Evolutionary conservation across 2,113 vertebrate species (phyloP).

Genomic region (Melanocharis versteri): DNA sequence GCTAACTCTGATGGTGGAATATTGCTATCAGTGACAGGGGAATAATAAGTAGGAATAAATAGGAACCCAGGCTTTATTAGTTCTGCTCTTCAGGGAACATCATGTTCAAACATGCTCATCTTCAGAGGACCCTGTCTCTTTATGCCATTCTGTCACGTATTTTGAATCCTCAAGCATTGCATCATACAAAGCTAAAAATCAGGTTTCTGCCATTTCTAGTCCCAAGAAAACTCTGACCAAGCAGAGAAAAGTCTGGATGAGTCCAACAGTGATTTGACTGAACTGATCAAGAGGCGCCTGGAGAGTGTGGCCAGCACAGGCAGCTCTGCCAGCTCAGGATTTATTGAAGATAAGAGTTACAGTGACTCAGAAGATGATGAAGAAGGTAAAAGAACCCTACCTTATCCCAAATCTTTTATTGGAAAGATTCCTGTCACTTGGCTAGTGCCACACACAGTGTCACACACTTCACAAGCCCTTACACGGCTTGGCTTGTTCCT

Average conservation of each 20-base stretch:
- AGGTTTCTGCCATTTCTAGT: conserved; percentile 56
- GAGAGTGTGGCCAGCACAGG: conserved; percentile 93
- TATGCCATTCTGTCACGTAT: neutral
- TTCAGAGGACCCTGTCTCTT: neutral
- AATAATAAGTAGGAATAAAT: neutral
- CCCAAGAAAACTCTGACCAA: conserved; percentile 76
- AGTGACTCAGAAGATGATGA: conserved; percentile 93
- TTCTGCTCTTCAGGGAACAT: neutral
- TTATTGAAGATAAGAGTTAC: conserved; percentile 95
- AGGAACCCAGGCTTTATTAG: neutral
- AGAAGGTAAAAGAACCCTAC: conserved; percentile 79
- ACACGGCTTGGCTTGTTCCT: neutral
- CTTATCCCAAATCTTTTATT: neutral
- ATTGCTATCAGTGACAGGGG: neutral
- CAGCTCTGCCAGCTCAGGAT: conserved; percentile 92
- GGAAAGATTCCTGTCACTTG: neutral
- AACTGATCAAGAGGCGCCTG: conserved; percentile 87
- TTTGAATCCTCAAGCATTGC: neutral
- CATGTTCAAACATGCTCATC: neutral
- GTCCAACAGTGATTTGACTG: conserved; percentile 82
- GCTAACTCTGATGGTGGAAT: neutral
- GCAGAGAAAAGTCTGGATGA: conserved; percentile 73
- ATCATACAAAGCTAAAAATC: neutral
- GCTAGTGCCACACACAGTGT: neutral
- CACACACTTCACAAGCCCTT: neutral